Evolutionary conservation across 2,888 invertebrate species (phyloP), one percentile per base, ranked within the genome.

Genomic region (Oligia fasciuncula): DNA sequence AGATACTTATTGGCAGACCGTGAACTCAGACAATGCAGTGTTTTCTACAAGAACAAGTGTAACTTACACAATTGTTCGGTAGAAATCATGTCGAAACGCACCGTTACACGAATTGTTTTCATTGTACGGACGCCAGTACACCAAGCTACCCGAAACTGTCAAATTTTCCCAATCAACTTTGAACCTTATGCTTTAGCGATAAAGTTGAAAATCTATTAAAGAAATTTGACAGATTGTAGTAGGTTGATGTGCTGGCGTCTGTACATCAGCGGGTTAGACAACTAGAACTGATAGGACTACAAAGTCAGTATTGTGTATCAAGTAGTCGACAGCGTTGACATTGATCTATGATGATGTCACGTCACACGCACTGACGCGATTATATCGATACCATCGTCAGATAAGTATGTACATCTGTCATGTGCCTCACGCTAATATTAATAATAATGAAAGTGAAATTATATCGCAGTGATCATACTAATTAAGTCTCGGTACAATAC

Each of bases 291-390:
- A 78, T 69, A 79, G 57, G 67, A 68, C 43, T 57, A 82, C 79
- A 85, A 80, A 40, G 68, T 40, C 57, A 60, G 77, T 76, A 72
- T 83, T 87, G 75, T 79, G 62, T 62, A 49, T 51, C 71, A 79
- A 84, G 78, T 83, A 85, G 87, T 82, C 78, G 79, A 87, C 87
- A 85, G 71, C 57, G 77, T 35, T 87, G 86, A 89, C 88, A 86
- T 85, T 85, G 84, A 79, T 82, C 69, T 66, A 69, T 29, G 29
- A 29, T 29, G 29, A 29, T 85, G 82, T 77, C 86, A 76, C 66
- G 49, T 43, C 72, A 74, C 79, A 88, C 62, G 73, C 74, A 72
- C 66, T 17, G 62, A 19, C 35, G 57, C 51, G 66, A 75, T 77
- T 70, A 75, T 54, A 74, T 77, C 68, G 72, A 69, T 85, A 69